These are phyloP conservation scores for Clamator glandarius DNA, from an alignment of 2,797 vertebrate species.

Conservation along the genomic window DNA sequence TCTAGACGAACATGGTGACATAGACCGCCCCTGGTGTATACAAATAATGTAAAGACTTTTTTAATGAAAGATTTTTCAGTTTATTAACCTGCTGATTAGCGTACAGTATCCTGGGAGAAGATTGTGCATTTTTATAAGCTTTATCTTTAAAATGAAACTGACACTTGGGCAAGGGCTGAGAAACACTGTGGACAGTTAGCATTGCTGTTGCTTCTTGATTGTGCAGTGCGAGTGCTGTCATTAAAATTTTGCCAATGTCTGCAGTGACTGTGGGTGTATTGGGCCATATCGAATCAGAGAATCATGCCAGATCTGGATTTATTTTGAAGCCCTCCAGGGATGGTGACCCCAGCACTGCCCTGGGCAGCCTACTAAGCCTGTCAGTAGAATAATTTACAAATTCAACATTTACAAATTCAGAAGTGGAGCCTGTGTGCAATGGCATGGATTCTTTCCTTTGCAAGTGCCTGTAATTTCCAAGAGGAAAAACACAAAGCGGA, in stretches of 20 bases:
- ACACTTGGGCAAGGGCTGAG: background rate
- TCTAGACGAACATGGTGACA: constrained; percentile 63
- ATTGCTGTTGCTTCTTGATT: constrained; percentile 21
- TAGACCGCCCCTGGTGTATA: constrained; percentile 67
- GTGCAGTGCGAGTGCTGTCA: constrained; percentile 60
- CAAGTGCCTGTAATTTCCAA: background rate
- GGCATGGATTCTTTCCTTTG: background rate
- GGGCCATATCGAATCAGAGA: too few species aligned
- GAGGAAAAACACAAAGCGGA: background rate
- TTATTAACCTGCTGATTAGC: constrained; percentile 74
- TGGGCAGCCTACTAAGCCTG: too few species aligned
- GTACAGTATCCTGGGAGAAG: constrained; percentile 77
- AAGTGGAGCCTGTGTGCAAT: too few species aligned
- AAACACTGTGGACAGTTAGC: constrained; percentile 2
- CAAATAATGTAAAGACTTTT: constrained; percentile 78
- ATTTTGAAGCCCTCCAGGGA: too few species aligned
- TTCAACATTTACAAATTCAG: too few species aligned
- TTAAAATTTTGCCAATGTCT: constrained; percentile 64
- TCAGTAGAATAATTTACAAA: too few species aligned
- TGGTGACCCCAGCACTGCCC: too few species aligned
- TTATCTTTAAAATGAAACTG: constrained; percentile 56
- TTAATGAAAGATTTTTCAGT: constrained; percentile 61
- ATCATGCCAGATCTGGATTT: too few species aligned
- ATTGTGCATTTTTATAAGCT: constrained; percentile 71
- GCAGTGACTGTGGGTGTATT: background rate